Conservation (phyloP, 2,113 vertebrate species). For the Pygoscelis adeliae region DNA sequence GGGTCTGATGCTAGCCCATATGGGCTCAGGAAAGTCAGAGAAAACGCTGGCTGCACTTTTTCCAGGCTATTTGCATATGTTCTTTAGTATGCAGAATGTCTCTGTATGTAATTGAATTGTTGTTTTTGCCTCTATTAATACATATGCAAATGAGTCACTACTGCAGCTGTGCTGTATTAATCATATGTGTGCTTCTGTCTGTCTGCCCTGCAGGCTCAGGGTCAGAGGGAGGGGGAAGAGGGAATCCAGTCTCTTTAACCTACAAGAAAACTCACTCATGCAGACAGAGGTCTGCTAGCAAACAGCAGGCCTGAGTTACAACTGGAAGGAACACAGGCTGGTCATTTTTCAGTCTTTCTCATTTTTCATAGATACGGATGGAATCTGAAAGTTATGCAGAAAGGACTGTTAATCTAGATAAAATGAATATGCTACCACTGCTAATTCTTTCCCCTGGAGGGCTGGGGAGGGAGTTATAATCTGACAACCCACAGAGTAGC, state of each 20-base stretch:
- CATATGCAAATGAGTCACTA: constrained; percentile 75
- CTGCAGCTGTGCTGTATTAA: constrained; percentile 84
- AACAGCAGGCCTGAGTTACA: constrained; percentile 36
- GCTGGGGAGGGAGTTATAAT: neutral
- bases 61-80: constrained; percentile 71
- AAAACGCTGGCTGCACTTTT: constrained; percentile 58
- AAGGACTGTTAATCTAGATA: constrained; percentile 9
- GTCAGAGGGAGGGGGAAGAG: constrained; percentile 50
- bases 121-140: constrained; percentile 83
- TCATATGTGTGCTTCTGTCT: constrained; percentile 76
- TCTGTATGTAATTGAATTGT: constrained; percentile 82
- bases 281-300: constrained; percentile 62
- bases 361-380: constrained; percentile 7
- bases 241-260: constrained; percentile 68
- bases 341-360: constrained; percentile 41
- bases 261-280: constrained; percentile 68
- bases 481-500: neutral
- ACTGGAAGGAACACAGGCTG: constrained; percentile 16
- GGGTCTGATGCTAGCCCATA: constrained; percentile 46
- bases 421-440: neutral
- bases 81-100: constrained; percentile 78
- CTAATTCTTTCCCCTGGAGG: constrained; percentile 21
- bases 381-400: constrained; percentile 21
- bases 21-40: constrained; percentile 46
- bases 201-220: constrained; percentile 75